Conservation (phyloP, 2,797 vertebrate genomes). For the Danio aesculapii region DNA sequence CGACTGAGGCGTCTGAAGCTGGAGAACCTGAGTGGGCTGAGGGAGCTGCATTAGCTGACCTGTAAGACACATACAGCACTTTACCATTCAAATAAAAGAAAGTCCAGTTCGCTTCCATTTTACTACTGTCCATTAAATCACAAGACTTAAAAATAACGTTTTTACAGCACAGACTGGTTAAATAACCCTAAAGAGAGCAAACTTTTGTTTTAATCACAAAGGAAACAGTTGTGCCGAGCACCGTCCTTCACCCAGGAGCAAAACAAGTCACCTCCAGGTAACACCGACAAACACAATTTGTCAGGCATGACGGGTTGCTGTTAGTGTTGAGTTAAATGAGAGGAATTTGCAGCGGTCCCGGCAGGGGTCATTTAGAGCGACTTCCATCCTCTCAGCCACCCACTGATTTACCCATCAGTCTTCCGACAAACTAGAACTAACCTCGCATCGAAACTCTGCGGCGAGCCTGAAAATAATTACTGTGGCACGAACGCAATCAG, state of each 20-base stretch:
- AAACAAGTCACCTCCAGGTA: conserved; percentile 44
- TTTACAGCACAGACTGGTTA: conserved; percentile 62
- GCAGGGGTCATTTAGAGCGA: conserved; percentile 15
- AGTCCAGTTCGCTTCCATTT: conserved; percentile 26
- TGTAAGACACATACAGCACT: conserved; percentile 60
- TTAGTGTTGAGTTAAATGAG: conserved; percentile 33
- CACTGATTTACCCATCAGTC: conserved; percentile 24
- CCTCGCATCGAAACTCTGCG: not conserved
- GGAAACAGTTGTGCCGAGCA: conserved; percentile 57
- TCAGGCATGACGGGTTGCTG: conserved; percentile 28
- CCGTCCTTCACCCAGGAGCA: conserved; percentile 53
- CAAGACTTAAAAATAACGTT: conserved; percentile 53
- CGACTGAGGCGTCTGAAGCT: conserved; percentile 83
- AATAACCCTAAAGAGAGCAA: conserved; percentile 42
- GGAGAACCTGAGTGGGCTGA: conserved; percentile 83
- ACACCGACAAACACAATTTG: conserved; percentile 40
- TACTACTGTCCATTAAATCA: conserved; percentile 63
- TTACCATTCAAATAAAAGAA: not conserved
- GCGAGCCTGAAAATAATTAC: conserved; percentile 25
- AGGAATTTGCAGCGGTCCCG: conserved; percentile 12
- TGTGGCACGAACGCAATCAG: conserved; percentile 25
- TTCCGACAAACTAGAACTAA: conserved; percentile 39
- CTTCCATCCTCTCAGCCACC: conserved; percentile 31
- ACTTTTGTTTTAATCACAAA: conserved; percentile 18
- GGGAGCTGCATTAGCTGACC: conserved; percentile 84